phyloP scores from a whole-genome alignment of 2,113 vertebrate species.

The Vanacampus margaritifer region DNA sequence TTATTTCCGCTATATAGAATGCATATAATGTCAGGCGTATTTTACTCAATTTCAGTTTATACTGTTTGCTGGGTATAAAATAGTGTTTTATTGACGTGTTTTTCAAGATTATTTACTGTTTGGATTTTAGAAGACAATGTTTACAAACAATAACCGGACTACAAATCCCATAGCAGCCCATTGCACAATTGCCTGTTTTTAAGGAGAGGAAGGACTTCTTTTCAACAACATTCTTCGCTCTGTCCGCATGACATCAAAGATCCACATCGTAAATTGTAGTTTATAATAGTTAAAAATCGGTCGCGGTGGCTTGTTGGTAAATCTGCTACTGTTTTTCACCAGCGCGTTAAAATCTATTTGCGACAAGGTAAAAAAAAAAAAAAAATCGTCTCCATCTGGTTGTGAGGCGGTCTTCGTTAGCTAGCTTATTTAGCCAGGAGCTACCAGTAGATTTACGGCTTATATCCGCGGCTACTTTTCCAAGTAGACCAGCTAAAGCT shows the following conservation, averaged over 20 bases:
- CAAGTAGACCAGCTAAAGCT: slow-evolving; percentile 48
- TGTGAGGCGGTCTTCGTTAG: slow-evolving; percentile 46
- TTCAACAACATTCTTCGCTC: slow-evolving; percentile 51
- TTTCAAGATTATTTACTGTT: not conserved
- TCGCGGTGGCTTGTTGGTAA: not conserved
- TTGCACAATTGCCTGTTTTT: slow-evolving; percentile 36
- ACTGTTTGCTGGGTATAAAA: not conserved
- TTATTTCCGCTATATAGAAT: not conserved
- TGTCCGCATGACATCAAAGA: not conserved
- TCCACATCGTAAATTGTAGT: not conserved
- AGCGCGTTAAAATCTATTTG: slow-evolving; percentile 7
- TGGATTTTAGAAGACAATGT: not conserved
- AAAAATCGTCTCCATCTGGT: slow-evolving; percentile 19
- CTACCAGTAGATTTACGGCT: slow-evolving; percentile 65
- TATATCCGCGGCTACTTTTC: slow-evolving; percentile 47
- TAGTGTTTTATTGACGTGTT: not conserved
- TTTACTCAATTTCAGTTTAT: fast-evolving
- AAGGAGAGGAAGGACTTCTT: slow-evolving; percentile 46
- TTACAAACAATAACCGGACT: slow-evolving; percentile 35
- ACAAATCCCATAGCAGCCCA: slow-evolving; percentile 56
- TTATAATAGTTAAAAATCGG: not conserved
- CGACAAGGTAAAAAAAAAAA: slow-evolving; percentile 3
- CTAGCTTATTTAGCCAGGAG: slow-evolving; percentile 57
- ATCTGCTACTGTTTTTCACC: not conserved
- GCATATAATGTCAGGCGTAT: fast-evolving